phyloP scores from a whole-genome alignment of 2,113 vertebrate species.

The Cnemophilus loriae region DNA sequence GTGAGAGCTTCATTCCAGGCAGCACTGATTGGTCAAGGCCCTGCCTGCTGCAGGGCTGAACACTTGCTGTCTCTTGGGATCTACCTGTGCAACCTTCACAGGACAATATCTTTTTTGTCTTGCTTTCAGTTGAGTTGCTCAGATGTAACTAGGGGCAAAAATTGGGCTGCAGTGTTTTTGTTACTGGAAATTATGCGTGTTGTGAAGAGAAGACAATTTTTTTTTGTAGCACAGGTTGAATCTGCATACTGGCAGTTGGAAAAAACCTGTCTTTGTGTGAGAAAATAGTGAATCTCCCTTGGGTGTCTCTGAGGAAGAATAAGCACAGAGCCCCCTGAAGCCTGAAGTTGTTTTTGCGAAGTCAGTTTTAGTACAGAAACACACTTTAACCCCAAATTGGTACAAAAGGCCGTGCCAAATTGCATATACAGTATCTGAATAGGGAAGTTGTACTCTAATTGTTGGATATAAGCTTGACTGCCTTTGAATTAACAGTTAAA shows the following conservation, averaged over 20 bases:
- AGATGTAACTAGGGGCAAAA: neutral
- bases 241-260: neutral
- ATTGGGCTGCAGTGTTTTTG: neutral
- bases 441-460: conserved; percentile 71
- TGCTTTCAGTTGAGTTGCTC: neutral
- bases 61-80: neutral
- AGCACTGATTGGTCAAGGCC: neutral
- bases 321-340: neutral
- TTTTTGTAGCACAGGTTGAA: neutral
- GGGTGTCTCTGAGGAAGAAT: neutral
- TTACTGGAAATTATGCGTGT: neutral
- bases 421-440: conserved; percentile 33
- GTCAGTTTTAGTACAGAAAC: neutral
- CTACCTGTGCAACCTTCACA: neutral
- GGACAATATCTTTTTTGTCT: neutral
- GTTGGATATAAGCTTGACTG: conserved; percentile 76
- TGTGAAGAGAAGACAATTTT: neutral
- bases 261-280: neutral
- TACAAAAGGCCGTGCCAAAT: conserved; percentile 9
- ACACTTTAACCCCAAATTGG: neutral
- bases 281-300: neutral
- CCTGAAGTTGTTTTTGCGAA: neutral
- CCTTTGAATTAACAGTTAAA: conserved; percentile 77
- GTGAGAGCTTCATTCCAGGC: neutral
- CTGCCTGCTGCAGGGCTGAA: neutral